Conservation (phyloP, 2,113 vertebrate genomes). For the Naja naja region DNA sequence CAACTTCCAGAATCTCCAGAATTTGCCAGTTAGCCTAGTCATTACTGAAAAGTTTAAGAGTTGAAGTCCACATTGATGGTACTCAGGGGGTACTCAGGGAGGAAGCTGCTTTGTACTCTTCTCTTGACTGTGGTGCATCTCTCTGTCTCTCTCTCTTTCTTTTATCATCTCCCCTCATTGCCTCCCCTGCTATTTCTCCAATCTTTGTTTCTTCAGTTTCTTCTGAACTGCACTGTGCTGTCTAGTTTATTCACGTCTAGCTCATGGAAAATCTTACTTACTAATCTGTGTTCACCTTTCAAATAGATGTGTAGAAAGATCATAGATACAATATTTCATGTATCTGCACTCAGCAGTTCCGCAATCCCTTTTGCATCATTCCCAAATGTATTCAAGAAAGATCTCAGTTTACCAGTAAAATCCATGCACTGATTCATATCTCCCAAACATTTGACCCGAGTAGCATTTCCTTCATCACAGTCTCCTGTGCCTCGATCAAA, state of each 20-base stretch:
- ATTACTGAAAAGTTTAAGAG: not conserved
- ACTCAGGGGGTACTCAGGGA: not conserved
- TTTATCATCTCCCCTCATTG: not conserved
- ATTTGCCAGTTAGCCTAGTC: not conserved
- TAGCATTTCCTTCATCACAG: not conserved
- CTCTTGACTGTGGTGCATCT: not conserved
- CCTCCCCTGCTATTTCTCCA: not conserved
- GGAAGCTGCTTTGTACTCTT: not conserved
- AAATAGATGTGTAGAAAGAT: not conserved
- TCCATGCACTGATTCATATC: constrained; percentile 30
- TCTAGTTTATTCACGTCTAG: not conserved
- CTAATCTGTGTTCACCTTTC: not conserved
- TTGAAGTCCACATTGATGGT: not conserved
- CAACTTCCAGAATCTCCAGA: not conserved
- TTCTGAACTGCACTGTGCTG: not conserved
- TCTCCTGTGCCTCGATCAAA: constrained; percentile 17
- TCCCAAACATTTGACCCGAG: constrained; percentile 10
- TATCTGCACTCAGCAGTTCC: not conserved
- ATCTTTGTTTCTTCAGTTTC: not conserved
- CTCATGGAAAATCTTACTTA: not conserved
- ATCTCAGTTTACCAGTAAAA: constrained; percentile 8
- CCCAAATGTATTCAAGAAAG: not conserved
- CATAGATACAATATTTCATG: not conserved
- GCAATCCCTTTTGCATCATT: not conserved
- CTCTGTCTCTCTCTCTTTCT: not conserved